These are phyloP conservation scores for Leptinotarsa rubiginosa DNA, from an alignment of 2,888 invertebrate species.

Conservation along the genomic window DNA sequence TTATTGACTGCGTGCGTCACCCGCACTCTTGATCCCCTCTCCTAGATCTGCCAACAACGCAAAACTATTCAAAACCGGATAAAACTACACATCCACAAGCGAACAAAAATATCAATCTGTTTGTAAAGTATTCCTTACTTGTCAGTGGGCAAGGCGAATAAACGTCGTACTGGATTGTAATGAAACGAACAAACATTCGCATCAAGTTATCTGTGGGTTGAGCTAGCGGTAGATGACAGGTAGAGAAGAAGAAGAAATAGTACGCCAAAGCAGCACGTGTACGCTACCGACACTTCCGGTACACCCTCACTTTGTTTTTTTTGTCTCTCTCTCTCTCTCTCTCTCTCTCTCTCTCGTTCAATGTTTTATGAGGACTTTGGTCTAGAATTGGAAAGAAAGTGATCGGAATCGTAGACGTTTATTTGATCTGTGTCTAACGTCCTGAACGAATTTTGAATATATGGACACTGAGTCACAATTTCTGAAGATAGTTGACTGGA, in stretches of 20 bases:
- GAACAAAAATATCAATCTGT: conserved; percentile 32
- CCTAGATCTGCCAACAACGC: background rate
- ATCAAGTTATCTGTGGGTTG: conserved; percentile 51
- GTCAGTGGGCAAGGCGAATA: conserved; percentile 26
- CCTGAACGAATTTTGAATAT: no score
- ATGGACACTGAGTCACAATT: no score
- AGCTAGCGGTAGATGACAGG: conserved; percentile 59
- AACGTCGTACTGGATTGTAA: conserved; percentile 24
- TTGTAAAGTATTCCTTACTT: conserved; percentile 29
- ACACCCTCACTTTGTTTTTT: conserved; percentile 45
- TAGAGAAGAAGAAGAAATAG: conserved; percentile 56
- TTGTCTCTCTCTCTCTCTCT: background rate
- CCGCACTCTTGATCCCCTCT: background rate
- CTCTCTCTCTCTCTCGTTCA: conserved; percentile 5
- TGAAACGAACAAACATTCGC: conserved; percentile 37
- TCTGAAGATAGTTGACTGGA: no score
- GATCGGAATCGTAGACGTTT: background rate
- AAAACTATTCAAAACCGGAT: conserved; percentile 26
- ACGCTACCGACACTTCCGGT: conserved; percentile 55
- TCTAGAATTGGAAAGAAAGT: background rate
- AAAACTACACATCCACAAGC: conserved; percentile 23
- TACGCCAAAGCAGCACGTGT: conserved; percentile 55
- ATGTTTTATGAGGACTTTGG: background rate
- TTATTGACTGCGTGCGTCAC: background rate
- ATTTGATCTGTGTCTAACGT: no score